Base-by-base conservation (phyloP, 2,113 vertebrate species). In the Bagarius yarrelli region DNA sequence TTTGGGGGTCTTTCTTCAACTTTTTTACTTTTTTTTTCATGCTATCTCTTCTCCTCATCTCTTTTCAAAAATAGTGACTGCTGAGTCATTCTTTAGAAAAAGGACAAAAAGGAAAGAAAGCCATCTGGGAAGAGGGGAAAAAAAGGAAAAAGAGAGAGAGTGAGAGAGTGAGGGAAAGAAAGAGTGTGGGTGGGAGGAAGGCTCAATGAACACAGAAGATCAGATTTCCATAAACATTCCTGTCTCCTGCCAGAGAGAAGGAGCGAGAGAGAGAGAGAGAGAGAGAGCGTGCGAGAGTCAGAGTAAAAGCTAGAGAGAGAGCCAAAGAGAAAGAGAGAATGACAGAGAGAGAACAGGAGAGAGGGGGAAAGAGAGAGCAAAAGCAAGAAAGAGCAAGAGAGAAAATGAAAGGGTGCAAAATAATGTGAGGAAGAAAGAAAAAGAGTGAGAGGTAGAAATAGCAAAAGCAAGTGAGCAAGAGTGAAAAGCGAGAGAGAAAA, bases 171-270 rank as follows among this genome's bases (percentile, higher is more conserved):
- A 55, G 50, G 13, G 66, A 70, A 64, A 34, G 56, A 70, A 56
- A 44, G 44, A 30, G 77, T 23, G 52, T 44, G 76, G 70, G 80
- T 70, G 56, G 77, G 72, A 61, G 81, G 81, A 83, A 79, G 30
- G 71, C 64, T 75, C 73, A 63, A 82, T 77, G 81, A 69, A 80
- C 84, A 69, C 78, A 82, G 79, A 81, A 83, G 71, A 84, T 87
- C 81, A 76, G 76, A 81, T 88, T 87, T 84, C 82, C 81, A 84
- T 88, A 86, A 85, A 88, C 83, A 84, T 85, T 84, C 87, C 82
- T 75, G 82, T 83, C 63, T 80, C 80, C 78, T 84, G 82, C 86
- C 86, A 83, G 86, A 84, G 75, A 76, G 61, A 82, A 27, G 61
- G 71, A 40, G 36, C 50, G 34, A 73, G 30, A 77, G 9, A 32